Conservation (phyloP, 2,888 invertebrate species). For the Antitype chi region DNA sequence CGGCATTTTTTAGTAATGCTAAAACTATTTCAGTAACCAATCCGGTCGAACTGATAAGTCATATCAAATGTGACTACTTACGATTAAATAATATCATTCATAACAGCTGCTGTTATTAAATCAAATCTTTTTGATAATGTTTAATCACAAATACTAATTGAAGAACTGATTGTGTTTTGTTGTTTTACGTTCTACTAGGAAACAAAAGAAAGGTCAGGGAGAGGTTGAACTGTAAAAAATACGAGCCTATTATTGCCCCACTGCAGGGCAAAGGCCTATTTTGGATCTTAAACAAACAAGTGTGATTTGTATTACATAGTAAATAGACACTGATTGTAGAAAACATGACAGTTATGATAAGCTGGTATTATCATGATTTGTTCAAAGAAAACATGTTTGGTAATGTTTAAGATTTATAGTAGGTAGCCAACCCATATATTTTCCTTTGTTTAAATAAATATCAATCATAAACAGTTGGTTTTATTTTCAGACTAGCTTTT, state of each 20-base stretch:
- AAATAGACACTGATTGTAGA: conserved; percentile 14
- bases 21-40: neutral
- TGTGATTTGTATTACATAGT: neutral
- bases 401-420: neutral
- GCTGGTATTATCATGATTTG: neutral
- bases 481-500: neutral
- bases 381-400: neutral
- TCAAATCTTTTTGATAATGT: neutral
- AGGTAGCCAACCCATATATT: neutral
- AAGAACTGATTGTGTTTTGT: conserved; percentile 3
- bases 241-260: neutral
- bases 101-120: conserved; percentile 16
- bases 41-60: neutral
- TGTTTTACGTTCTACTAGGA: neutral
- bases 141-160: neutral
- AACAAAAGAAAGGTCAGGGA: neutral
- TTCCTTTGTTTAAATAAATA: neutral
- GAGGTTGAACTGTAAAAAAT: neutral
- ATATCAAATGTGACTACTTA: neutral
- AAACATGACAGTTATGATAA: conserved; percentile 3
- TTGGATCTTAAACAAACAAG: conserved; percentile 9
- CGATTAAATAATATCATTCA: conserved; percentile 24
- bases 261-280: neutral
- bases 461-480: conserved; percentile 2
- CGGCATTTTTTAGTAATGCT: neutral